Evolutionary conservation across 1,140 invertebrate species (phyloP), one percentile per base, ranked within the genome.

Genomic region (Ceratosolen fusciceps): DNA sequence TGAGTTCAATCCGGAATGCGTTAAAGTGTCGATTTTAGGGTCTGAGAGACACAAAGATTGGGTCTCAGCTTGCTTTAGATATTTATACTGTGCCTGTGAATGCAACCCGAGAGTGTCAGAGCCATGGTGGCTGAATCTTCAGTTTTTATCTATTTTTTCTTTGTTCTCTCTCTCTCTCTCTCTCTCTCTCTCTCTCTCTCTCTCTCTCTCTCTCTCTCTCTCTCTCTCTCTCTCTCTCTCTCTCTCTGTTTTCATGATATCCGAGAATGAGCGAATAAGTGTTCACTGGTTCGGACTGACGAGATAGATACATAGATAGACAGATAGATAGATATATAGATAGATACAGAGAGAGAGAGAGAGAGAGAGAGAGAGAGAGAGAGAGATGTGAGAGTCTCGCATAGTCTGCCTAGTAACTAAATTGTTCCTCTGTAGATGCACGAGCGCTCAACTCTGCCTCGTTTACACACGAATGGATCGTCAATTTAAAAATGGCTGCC

Each of bases 261-360:
- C 31, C 31, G 60, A 65, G 60, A 65, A 65, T 65, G 60, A 65
- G 60, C n/a, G 39, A 43, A 43, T 52, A 16, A 52, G 49, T 52
- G 14, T 52, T 52, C 49, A 52, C 9, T 52, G 14, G 49, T 52
- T 52, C 49, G 49, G 21, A 19, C 10, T 52, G 49, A 21, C 19
- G 19, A 5, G 19, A 47, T 7, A 16, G 43, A 47, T n/a, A 47
- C 43, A 7, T 7, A 47, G 43, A 47, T 9, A 47, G 43, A 16
- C 43, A 47, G n/a, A n/a, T n/a, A n/a, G 16, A 47, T 7, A 16
- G 43, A 47, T n/a, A 47, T 16, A 7, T 7, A 47, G 43, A 47
- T 9, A 47, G 43, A 16, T 16, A 47, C n/a, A n/a, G 39, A 7
- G 39, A 7, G 49, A 16, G 49, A 52, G 49, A 52, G 49, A 52